A percentile compares a stretch with the other conserved stretches of the same genome.
phyloP scores from a whole-genome alignment of 2,113 vertebrate genomes.

The Spermophilus dauricus region DNA sequence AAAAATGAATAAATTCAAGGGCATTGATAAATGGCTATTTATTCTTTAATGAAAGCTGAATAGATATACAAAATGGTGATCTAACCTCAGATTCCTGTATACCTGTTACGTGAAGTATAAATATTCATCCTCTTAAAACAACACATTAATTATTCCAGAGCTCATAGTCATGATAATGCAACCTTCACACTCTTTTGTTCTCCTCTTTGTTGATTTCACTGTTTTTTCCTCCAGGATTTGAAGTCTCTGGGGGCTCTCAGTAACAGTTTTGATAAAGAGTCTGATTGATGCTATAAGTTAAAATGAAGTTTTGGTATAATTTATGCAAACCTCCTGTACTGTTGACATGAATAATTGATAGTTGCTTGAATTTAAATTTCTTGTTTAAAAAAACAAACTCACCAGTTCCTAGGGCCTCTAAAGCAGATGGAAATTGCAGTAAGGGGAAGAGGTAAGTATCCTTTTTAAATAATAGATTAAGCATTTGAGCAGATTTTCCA shows the following conservation, averaged over 20 bases:
- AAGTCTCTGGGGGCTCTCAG: background rate
- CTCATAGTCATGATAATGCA: background rate
- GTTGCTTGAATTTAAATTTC: constrained; percentile 77
- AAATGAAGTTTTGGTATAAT: constrained; percentile 63
- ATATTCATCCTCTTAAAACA: constrained; percentile 56
- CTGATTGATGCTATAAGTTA: constrained; percentile 66
- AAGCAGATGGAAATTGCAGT: constrained; percentile 71
- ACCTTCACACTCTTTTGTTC: constrained; percentile 24
- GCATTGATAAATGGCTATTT: background rate
- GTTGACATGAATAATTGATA: constrained; percentile 79
- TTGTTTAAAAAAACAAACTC: constrained; percentile 77
- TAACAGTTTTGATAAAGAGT: constrained; percentile 44
- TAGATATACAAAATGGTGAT: constrained; percentile 37
- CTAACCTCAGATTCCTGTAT: constrained; percentile 28
- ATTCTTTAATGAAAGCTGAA: constrained; percentile 46
- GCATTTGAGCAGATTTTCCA: constrained; percentile 55
- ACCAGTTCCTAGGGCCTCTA: constrained; percentile 58
- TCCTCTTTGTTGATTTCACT: background rate
- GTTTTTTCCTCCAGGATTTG: constrained; percentile 52
- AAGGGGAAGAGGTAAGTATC: constrained; percentile 68
- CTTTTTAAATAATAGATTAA: constrained; percentile 81
- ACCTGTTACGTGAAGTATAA: constrained; percentile 27
- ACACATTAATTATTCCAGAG: constrained; percentile 35
- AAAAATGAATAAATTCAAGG: background rate
- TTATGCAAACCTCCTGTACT: constrained; percentile 61